Evolutionary conservation across 2,888 invertebrate species (phyloP), one percentile per base, ranked within the genome.

Genomic region (Tachina grossa): DNA sequence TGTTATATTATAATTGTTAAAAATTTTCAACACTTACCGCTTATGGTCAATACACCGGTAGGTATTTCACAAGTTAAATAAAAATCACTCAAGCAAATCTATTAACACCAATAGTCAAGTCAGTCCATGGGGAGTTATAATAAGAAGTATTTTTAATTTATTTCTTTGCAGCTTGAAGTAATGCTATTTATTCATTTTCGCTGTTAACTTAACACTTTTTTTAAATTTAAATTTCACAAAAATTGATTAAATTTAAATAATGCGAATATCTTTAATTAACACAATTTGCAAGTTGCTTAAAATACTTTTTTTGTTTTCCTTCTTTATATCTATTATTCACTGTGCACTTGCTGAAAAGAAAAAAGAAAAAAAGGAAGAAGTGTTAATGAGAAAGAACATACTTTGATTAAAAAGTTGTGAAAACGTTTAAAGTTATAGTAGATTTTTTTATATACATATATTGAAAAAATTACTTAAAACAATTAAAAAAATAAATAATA

Each of bases 181-280:
- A 51, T 65, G 49, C 53, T 31, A 51, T 14, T 57, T 45, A 49
- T 9, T 1, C 31, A 47, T 9, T 19, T 74, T 55, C 14, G 31
- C 9, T 49, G 31, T 16, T 16, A 77, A 72, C 81, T 81, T 81
- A 61, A 69, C 81, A 81, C 81, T 43, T 77, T 63, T 69, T 71
- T 66, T 69, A 16, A 2, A 31, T 69, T 69, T 31, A 39, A 65
- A 71, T 57, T 75, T 63, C n/a, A 55, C 53, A 43, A 63, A 45
- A 74, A 65, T 45, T 57, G 68, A 75, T 83, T 83, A 66, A 69
- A 75, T 55, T 49, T 68, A 63, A 39, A 63, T 61, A 63, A 63
- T 66, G 72, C 69, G 63, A 57, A 69, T 71, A 69, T 57, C 49
- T 78, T 78, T 68, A 79, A 84, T 79, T 84, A 39, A 79, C 78